Percentiles rank a stretch among this genome's conserved stretches.
phyloP scores from a whole-genome alignment of 1,140 invertebrate species.

The Popillia japonica region DNA sequence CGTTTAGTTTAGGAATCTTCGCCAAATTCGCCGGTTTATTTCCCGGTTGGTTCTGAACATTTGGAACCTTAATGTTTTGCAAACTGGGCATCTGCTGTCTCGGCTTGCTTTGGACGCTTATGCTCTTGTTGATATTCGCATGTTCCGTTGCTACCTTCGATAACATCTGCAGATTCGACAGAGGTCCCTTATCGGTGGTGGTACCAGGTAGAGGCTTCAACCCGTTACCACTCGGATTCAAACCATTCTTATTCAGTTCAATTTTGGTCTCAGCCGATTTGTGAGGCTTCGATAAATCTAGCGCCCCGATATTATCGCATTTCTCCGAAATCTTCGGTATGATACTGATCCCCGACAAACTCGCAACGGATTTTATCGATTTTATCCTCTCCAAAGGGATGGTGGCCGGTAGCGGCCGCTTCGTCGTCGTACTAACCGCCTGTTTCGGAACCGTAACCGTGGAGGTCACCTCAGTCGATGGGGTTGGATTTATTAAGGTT shows the following conservation, averaged over 20 bases:
- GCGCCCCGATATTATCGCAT: constrained; percentile 52
- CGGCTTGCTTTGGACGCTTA: constrained; percentile 42
- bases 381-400: constrained; percentile 58
- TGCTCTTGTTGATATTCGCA: constrained; percentile 50
- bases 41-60: constrained; percentile 48
- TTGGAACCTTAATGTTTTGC: constrained; percentile 54
- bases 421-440: constrained; percentile 40
- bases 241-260: constrained; percentile 37
- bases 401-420: constrained; percentile 57
- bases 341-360: constrained; percentile 54
- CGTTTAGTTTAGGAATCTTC: constrained; percentile 55
- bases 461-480: background rate
- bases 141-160: constrained; percentile 57
- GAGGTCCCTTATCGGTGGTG: constrained; percentile 43
- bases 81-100: constrained; percentile 34
- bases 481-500: constrained; percentile 53
- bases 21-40: constrained; percentile 46
- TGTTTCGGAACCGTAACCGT: constrained; percentile 42
- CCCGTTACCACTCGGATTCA: background rate
- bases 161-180: constrained; percentile 58
- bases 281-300: constrained; percentile 55
- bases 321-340: constrained; percentile 53
- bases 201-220: background rate
- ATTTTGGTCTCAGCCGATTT: constrained; percentile 43
- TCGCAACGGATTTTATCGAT: constrained; percentile 49